Evolutionary conservation across 2,797 vertebrate species (phyloP).

Genomic region (Zalophus californianus): DNA sequence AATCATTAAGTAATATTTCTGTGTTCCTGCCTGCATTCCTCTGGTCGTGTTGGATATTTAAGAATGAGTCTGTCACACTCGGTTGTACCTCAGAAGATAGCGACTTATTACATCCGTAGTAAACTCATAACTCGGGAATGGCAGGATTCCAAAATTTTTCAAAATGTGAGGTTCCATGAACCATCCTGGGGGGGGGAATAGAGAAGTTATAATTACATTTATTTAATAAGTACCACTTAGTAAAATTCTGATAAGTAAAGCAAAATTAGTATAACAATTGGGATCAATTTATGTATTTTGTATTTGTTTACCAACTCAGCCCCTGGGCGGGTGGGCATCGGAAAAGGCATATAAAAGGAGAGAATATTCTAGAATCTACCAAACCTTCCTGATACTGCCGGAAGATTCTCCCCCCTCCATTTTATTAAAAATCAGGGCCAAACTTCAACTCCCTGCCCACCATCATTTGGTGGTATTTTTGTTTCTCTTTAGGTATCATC

Average conservation of each 20-base stretch:
- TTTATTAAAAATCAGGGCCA: not conserved
- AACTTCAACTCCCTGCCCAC: not conserved
- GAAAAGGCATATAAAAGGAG: not conserved
- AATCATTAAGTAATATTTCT: not conserved
- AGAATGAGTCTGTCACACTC: not conserved
- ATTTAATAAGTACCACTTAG: not conserved
- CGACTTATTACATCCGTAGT: not conserved
- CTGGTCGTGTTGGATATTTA: not conserved
- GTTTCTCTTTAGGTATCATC: conserved; percentile 60
- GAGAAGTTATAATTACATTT: not conserved
- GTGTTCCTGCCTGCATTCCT: not conserved
- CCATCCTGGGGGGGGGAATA: not conserved
- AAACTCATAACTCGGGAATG: not conserved
- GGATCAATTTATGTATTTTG: not conserved
- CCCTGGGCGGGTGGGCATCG: not conserved
- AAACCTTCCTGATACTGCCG: not conserved
- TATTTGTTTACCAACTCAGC: not conserved
- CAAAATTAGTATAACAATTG: not conserved
- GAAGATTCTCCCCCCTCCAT: accelerated
- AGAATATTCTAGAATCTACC: not conserved
- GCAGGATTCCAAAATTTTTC: not conserved
- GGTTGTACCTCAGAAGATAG: not conserved
- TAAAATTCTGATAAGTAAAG: not conserved
- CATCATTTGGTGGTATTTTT: conserved; percentile 59
- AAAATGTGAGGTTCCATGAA: not conserved